Base-by-base conservation (phyloP, 2,113 vertebrate genomes). In the Petaurus breviceps region DNA sequence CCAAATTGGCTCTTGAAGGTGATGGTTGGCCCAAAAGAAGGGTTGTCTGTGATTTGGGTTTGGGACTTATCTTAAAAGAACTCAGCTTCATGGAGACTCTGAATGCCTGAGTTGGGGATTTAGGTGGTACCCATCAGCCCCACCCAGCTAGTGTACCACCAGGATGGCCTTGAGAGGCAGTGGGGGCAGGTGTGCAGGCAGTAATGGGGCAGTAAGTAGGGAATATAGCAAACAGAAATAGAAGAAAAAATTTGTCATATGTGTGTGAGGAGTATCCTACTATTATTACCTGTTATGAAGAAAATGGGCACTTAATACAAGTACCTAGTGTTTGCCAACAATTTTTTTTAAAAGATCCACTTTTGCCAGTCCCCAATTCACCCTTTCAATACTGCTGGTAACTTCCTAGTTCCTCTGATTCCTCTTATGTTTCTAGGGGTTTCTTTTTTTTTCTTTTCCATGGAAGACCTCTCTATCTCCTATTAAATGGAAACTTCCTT, bases 241-340 rank as follows among this genome's bases (percentile, higher is more conserved):
- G 22, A 43, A 77, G 23, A 23, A 51, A 19, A 51, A 93, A 89
- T 10, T 0, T 51, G 90, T 37, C 16, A 16, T 4, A 25, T 84
- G 2, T 0, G 5, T 51, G 22, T 0, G 8, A 92, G 31, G 23
- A n/a, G 10, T 23, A 22, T 14, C 54, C 7, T 23, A 3, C 3
- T 25, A 16, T 24, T 8, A 31, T 68, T 68, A 14, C 57, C 28
- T 37, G 12, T 84, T 46, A 7, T 10, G 51, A n/a, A 91, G 90
- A 50, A 91, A 91, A 52, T 23, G 22, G 90, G 19, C 37, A 52
- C 31, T 51, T 55, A 5, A 26, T 22, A 23, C 22, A 23, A 37
- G 43, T 0, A 16, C 5, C 61, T 25, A 10, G 50, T 84, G 68
- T 4, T 84, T 84, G 2, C n/a, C 37, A 43, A 43, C 16, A 68